These are phyloP conservation scores for Halcyon smyrnensis DNA, from an alignment of 2,797 vertebrate genomes.

Conservation along the genomic window DNA sequence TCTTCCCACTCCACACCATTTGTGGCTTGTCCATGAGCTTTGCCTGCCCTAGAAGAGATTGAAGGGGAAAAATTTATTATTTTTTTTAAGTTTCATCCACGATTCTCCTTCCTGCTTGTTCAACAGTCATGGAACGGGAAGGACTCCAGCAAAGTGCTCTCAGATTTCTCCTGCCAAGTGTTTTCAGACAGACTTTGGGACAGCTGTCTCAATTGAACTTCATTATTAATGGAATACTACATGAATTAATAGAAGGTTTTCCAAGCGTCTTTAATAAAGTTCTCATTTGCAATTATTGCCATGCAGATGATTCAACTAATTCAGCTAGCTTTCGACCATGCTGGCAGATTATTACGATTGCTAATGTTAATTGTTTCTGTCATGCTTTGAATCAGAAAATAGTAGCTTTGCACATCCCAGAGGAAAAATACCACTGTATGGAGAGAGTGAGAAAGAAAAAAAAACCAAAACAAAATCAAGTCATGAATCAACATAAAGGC, in stretches of 20 bases:
- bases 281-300: constrained; percentile 34
- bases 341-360: neutral
- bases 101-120: neutral
- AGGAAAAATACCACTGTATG: neutral
- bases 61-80: neutral
- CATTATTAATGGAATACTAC: constrained; percentile 40
- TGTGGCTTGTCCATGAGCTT: neutral
- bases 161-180: neutral
- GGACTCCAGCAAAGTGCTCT: neutral
- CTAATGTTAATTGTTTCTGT: constrained; percentile 47
- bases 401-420: neutral
- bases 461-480: no score
- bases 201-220: constrained; percentile 48
- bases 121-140: neutral
- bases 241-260: constrained; percentile 48
- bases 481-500: neutral
- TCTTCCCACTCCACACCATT: neutral
- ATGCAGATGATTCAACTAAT: constrained; percentile 31
- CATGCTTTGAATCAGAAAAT: constrained; percentile 21
- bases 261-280: constrained; percentile 24
- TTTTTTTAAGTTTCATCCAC: neutral
- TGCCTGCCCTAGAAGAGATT: neutral
- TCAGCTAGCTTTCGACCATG: neutral
- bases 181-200: constrained; percentile 8
- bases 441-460: neutral